Conservation (phyloP, 1,140 invertebrate species). For the Laupala kohalensis region DNA sequence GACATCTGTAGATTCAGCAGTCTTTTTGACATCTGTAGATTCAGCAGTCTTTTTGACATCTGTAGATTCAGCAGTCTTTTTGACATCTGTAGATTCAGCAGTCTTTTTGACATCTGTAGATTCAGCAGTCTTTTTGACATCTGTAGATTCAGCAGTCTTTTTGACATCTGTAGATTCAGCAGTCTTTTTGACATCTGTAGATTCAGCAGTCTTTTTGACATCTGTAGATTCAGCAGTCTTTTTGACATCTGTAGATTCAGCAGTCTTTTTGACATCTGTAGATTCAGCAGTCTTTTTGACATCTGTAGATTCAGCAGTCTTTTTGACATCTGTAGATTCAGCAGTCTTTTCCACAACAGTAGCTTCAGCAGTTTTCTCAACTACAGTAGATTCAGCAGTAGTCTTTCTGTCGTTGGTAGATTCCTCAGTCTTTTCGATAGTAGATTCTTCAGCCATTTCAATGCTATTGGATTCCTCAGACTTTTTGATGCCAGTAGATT, state of each 20-base stretch:
- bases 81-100: not conserved
- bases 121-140: not conserved
- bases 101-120: not conserved
- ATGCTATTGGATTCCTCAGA: not conserved
- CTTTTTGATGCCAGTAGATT: not conserved
- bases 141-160: not conserved
- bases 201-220: no score
- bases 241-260: no score
- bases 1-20: no score
- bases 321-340: not conserved
- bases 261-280: not conserved
- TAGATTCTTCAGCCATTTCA: not conserved
- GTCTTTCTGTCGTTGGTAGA: not conserved
- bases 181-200: no score
- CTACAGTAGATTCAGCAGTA: not conserved
- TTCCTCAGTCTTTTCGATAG: not conserved
- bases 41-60: not conserved
- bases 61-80: not conserved
- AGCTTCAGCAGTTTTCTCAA: not conserved
- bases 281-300: not conserved
- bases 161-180: no score
- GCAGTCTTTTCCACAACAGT: not conserved
- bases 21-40: not conserved
- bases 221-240: no score
- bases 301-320: not conserved